Conservation (phyloP, 35 echinoderm and acorn worm genomes). For the Acanthaster planci region DNA sequence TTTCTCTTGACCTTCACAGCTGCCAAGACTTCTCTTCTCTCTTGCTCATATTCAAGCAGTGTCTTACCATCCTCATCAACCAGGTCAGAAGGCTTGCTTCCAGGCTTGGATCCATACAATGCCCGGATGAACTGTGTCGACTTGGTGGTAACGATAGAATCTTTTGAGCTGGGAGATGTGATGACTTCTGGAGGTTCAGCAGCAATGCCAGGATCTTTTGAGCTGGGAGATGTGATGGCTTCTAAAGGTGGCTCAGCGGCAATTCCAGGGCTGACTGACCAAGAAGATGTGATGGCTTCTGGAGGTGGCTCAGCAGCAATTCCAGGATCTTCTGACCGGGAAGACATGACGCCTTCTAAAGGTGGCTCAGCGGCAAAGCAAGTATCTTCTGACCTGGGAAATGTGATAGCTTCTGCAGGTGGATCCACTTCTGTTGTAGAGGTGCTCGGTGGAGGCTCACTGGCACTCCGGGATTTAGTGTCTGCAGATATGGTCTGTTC, state of each 20-base stretch:
- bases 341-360: background rate
- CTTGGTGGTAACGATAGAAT: slow-evolving; percentile 9
- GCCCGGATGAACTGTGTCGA: slow-evolving; percentile 3
- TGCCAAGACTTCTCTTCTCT: slow-evolving; percentile 13
- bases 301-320: background rate
- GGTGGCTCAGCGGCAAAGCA: background rate
- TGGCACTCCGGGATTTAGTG: background rate
- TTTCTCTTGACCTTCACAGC: slow-evolving; percentile 35
- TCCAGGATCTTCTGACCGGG: background rate
- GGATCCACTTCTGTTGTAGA: too few species aligned
- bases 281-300: background rate
- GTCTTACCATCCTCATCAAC: slow-evolving; percentile 40
- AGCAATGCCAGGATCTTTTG: background rate
- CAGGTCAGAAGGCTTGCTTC: background rate
- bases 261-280: background rate
- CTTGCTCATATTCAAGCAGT: slow-evolving; percentile 36
- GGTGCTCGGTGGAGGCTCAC: background rate
- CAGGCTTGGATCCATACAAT: background rate
- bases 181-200: background rate
- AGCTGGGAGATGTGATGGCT: background rate
- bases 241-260: background rate
- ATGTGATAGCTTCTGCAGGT: background rate
- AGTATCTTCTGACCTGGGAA: background rate
- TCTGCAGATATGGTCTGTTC: background rate
- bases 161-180: background rate